phyloP scores from a whole-genome alignment of 2,888 invertebrate species.

The Melanotus villosus region DNA sequence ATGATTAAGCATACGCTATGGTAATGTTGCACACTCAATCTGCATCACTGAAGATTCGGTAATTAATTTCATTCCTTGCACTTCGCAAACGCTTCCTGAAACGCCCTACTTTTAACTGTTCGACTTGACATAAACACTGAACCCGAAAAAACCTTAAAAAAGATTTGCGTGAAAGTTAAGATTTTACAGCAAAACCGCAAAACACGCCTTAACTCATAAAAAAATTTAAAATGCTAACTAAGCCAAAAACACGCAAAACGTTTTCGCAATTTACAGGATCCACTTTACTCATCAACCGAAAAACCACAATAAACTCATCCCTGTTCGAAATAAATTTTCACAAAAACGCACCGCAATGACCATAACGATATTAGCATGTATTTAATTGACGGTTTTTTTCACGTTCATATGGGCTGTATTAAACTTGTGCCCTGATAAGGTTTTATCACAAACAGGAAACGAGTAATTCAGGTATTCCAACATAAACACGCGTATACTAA shows the following conservation, averaged over 20 bases:
- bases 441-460: slow-evolving; percentile 26
- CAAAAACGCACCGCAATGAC: not conserved
- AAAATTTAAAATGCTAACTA: not conserved
- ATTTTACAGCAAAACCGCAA: no score
- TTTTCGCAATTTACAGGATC: not conserved
- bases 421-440: slow-evolving; percentile 26
- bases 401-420: slow-evolving; percentile 25
- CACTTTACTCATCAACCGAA: slow-evolving; percentile 17
- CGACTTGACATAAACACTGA: no score
- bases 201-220: no score
- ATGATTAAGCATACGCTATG: no score
- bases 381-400: slow-evolving; percentile 23
- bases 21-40: no score
- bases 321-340: slow-evolving; percentile 10
- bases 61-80: no score
- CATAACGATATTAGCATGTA: slow-evolving; percentile 24
- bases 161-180: no score
- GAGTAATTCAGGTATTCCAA: slow-evolving; percentile 14
- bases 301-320: not conserved
- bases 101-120: no score
- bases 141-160: no score
- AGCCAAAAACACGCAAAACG: not conserved
- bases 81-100: no score
- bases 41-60: no score
- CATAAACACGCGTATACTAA: slow-evolving; percentile 29